These are phyloP conservation scores for Hypothenemus hampei DNA, from an alignment of 1,140 invertebrate species.

Conservation along the genomic window DNA sequence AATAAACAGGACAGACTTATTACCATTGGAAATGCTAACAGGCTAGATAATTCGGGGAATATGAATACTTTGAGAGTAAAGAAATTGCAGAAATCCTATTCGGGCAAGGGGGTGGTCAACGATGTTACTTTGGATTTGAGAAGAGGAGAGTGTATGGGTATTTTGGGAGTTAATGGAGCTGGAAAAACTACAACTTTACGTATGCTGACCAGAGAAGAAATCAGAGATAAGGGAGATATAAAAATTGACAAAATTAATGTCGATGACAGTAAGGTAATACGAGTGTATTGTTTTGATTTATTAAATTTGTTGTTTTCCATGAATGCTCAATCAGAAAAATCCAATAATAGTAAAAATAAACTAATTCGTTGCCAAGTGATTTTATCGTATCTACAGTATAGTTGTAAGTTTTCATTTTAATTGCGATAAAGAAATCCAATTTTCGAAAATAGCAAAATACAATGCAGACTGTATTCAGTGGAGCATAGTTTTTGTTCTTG, in stretches of 20 bases:
- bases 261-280: constrained; percentile 16
- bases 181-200: constrained; percentile 86
- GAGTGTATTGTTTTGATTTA: too few species aligned
- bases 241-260: constrained; percentile 12
- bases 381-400: too few species aligned
- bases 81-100: constrained; percentile 22
- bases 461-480: too few species aligned
- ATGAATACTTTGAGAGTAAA: constrained; percentile 17
- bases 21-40: neutral
- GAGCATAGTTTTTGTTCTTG: too few species aligned
- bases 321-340: too few species aligned
- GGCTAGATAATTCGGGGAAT: neutral
- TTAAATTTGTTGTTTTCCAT: too few species aligned
- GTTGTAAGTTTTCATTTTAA: too few species aligned
- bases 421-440: too few species aligned
- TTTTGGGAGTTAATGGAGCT: constrained; percentile 75
- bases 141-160: constrained; percentile 78
- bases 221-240: constrained; percentile 25
- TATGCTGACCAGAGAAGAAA: constrained; percentile 68
- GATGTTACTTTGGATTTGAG: constrained; percentile 19
- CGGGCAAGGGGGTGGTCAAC: constrained; percentile 19
- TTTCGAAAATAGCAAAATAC: too few species aligned
- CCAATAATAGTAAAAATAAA: too few species aligned
- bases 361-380: too few species aligned
- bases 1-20: neutral